phyloP scores from a whole-genome alignment of 1,140 invertebrate genomes.

The Ectropis grisescens region DNA sequence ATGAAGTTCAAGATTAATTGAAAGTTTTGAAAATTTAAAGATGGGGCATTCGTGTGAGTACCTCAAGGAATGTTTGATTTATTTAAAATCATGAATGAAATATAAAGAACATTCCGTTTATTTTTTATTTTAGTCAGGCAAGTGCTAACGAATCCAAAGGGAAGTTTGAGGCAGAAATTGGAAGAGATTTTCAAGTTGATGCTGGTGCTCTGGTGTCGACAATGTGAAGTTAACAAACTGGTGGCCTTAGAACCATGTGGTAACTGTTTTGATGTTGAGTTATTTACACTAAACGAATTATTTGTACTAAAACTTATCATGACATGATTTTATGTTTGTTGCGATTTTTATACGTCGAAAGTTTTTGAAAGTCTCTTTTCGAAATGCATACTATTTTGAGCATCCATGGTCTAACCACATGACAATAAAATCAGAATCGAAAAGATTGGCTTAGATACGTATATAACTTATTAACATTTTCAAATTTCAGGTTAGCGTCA shows the following conservation, averaged over 20 bases:
- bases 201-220: constrained; percentile 84
- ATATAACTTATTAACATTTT: too few species aligned
- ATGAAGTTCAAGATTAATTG: constrained; percentile 25
- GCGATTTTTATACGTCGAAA: too few species aligned
- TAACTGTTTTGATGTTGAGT: too few species aligned
- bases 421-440: too few species aligned
- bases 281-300: too few species aligned
- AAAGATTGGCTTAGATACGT: too few species aligned
- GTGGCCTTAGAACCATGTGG: constrained; percentile 71
- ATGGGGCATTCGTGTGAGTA: constrained; percentile 51
- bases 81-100: background rate
- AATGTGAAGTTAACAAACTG: constrained; percentile 77
- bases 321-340: too few species aligned
- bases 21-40: constrained; percentile 6
- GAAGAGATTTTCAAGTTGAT: constrained; percentile 85
- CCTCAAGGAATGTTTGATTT: constrained; percentile 11
- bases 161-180: constrained; percentile 75
- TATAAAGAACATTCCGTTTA: constrained; percentile 8
- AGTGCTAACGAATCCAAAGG: constrained; percentile 49
- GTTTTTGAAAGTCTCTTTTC: constrained; percentile 7
- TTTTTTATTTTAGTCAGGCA: constrained; percentile 46
- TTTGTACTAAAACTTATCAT: too few species aligned
- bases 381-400: too few species aligned
- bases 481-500: too few species aligned
- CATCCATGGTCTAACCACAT: too few species aligned